Evolutionary conservation across 1,140 invertebrate genomes (phyloP).

Genomic region (Drosophila repleta): DNA sequence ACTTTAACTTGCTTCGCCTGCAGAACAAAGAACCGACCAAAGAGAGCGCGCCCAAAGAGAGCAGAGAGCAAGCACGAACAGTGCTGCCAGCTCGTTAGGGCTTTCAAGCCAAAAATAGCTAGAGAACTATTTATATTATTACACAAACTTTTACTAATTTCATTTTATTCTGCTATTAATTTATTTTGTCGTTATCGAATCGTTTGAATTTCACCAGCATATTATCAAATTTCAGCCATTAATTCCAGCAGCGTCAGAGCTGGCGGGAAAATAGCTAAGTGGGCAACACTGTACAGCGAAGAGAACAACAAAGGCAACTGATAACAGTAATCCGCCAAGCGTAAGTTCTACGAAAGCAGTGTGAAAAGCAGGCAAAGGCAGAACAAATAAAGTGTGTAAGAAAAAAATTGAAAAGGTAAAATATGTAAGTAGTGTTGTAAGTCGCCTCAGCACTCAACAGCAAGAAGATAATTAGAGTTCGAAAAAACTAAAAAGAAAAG

Average conservation of each 20-base stretch:
- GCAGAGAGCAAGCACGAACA: slow-evolving; percentile 1
- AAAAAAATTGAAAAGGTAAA: neutral
- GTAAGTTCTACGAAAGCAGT: slow-evolving; percentile 1
- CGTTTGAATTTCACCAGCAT: no score
- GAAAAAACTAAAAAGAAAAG: neutral
- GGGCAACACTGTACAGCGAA: no score
- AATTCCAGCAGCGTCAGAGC: no score
- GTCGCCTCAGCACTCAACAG: neutral
- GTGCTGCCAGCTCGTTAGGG: no score
- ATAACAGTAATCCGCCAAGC: slow-evolving; percentile 44
- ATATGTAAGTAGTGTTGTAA: slow-evolving; percentile 6
- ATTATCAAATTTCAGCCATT: no score
- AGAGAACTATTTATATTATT: no score
- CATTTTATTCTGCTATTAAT: no score
- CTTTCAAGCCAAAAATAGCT: no score
- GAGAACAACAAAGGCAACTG: slow-evolving; percentile 19
- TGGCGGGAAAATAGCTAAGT: no score
- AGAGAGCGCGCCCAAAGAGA: slow-evolving; percentile 4
- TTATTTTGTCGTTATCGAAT: no score
- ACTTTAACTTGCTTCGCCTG: slow-evolving; percentile 41
- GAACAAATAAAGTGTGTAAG: neutral
- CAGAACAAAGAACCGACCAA: slow-evolving; percentile 14
- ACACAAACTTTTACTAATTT: no score
- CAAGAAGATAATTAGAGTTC: neutral
- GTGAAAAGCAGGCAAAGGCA: neutral